These are phyloP conservation scores for Labeo catla DNA, from an alignment of 2,113 vertebrate genomes.

Conservation along the genomic window DNA sequence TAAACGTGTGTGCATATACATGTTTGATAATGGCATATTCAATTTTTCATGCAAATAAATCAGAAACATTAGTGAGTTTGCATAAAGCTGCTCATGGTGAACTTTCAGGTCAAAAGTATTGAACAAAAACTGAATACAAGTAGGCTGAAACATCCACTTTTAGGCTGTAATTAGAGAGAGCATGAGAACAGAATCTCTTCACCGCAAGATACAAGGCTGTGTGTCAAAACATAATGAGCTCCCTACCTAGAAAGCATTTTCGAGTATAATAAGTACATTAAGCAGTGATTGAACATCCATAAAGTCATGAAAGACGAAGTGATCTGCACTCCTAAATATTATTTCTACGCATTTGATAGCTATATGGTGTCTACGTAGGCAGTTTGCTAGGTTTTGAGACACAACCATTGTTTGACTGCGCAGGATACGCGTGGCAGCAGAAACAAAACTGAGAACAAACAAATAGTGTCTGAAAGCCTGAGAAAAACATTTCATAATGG, in stretches of 20 bases:
- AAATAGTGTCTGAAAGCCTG: not conserved
- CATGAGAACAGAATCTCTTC: not conserved
- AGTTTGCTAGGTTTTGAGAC: not conserved
- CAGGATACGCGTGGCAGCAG: slow-evolving; percentile 22
- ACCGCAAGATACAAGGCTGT: not conserved
- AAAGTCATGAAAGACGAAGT: not conserved
- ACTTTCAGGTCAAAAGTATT: not conserved
- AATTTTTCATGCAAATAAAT: not conserved
- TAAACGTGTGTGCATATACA: not conserved
- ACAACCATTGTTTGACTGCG: not conserved
- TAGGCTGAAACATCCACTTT: not conserved
- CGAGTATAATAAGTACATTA: not conserved
- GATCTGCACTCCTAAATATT: not conserved
- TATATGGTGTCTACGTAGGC: not conserved
- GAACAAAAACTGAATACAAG: not conserved
- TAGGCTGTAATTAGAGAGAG: slow-evolving; percentile 40
- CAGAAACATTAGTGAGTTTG: not conserved
- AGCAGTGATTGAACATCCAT: not conserved
- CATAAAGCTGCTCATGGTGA: not conserved
- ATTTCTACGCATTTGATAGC: not conserved
- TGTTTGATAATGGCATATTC: not conserved
- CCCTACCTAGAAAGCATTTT: not conserved
- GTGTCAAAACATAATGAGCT: not conserved
- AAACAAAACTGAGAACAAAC: not conserved
- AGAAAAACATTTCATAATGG: not conserved